phyloP scores from a whole-genome alignment of 2,113 vertebrate genomes.

The Anser cygnoides region DNA sequence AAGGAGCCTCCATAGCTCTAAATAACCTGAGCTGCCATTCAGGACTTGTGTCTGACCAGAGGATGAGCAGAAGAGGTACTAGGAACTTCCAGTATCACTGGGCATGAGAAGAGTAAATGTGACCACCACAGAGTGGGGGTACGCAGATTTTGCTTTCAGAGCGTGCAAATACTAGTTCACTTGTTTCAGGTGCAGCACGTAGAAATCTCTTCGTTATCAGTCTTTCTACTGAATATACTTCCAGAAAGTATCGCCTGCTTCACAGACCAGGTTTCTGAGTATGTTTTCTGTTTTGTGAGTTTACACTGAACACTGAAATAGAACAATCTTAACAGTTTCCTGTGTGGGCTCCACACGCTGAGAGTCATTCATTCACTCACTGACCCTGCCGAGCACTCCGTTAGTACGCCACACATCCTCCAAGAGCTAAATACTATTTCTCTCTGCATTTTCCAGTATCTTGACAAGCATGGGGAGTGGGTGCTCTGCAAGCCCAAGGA shows the following conservation, averaged over 20 bases:
- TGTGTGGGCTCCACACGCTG: background rate
- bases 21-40: background rate
- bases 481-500: background rate
- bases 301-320: background rate
- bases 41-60: background rate
- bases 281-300: background rate
- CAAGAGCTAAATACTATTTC: background rate
- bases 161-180: background rate
- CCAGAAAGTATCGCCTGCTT: background rate
- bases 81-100: rapidly evolving
- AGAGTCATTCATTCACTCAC: background rate
- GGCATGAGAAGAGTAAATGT: background rate
- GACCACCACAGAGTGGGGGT: background rate
- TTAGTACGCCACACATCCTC: background rate
- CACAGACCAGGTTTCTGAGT: background rate
- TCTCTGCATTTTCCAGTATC: background rate
- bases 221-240: background rate
- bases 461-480: background rate
- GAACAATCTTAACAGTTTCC: background rate
- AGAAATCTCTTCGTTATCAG: background rate
- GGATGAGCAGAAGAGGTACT: background rate
- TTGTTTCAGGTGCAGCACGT: background rate
- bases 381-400: background rate
- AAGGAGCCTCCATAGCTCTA: background rate
- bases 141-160: background rate